Base-by-base conservation (phyloP, 2,888 invertebrate species). In the Dione juno region DNA sequence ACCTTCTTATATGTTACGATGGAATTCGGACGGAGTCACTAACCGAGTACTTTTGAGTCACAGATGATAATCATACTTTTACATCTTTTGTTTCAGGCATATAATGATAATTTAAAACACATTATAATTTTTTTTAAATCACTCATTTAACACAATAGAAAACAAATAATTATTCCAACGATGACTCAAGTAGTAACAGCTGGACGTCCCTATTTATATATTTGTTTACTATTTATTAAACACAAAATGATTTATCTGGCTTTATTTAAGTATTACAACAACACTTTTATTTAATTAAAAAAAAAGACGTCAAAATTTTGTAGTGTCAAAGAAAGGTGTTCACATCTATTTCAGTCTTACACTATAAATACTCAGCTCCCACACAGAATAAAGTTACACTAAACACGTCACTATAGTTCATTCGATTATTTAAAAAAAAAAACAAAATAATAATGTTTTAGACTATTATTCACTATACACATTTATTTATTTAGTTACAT, bases 281-380 rank as follows among this genome's bases (percentile, higher is more conserved):
- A 50, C 16, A 45, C n/a, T 53, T 28, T 28, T 28, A 0, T 40
- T 16, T 7, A 11, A 11, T 37, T 40, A 21, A 10, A 19, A n/a
- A 37, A n/a, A n/a, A 37, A 6, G 3, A 54, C 37, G 16, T 6
- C 16, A n/a, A 57, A 57, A 16, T 50, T 40, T 2, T 10, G 14
- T 53, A 9, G 16, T n/a, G 11, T 57, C 7, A 40, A 40, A 40
- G 16, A 14, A 6, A 8, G n/a, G 28, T n/a, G 6, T 35, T 61
- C 45, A 13, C 0, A 28, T 45, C 45, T 61, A 35, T 61, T 61
- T 45, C 7, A 7, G 43, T 61, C 7, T 13, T 10, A n/a, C 43
- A 61, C 61, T 61, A 45, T 45, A 45, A 61, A 61, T 61, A 61
- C 14, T 35, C 61, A 61, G 61, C 61, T 61, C 45, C 28, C 28